Percentiles rank a stretch among this genome's conserved stretches.
phyloP scores from a whole-genome alignment of 2,888 invertebrate genomes.

The Drosophila suboccidentalis region DNA sequence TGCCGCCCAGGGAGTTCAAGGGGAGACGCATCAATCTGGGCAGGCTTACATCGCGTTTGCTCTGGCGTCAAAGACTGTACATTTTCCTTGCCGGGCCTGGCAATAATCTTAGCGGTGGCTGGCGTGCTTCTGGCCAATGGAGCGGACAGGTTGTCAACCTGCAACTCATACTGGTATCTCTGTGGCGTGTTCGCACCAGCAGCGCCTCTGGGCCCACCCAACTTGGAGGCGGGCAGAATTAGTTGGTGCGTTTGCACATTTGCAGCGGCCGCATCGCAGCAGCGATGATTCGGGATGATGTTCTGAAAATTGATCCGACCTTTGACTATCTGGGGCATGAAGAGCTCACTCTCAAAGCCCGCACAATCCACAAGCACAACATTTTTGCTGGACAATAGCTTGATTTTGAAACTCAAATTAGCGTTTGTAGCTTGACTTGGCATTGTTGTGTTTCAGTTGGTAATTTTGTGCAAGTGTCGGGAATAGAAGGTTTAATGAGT shows the following conservation, averaged over 20 bases:
- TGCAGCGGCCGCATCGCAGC: slow-evolving; percentile 60
- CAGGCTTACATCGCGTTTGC: slow-evolving; percentile 34
- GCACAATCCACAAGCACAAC: slow-evolving; percentile 73
- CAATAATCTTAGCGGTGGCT: background rate
- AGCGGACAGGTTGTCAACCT: slow-evolving; percentile 1
- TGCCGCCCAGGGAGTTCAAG: background rate
- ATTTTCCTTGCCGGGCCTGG: slow-evolving; percentile 51
- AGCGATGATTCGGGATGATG: slow-evolving; percentile 72
- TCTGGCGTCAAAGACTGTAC: slow-evolving; percentile 48
- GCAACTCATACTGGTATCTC: background rate
- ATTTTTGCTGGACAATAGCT: slow-evolving; percentile 76
- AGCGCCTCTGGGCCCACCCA: slow-evolving; percentile 13
- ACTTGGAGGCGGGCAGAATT: slow-evolving; percentile 15
- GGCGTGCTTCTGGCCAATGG: slow-evolving; percentile 68
- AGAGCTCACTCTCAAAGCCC: slow-evolving; percentile 80
- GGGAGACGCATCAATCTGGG: background rate
- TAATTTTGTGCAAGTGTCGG: slow-evolving; percentile 1
- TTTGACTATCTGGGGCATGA: slow-evolving; percentile 79
- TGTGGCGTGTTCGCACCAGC: slow-evolving; percentile 20
- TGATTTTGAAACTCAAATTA: slow-evolving; percentile 65
- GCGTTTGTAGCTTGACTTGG: slow-evolving; percentile 6
- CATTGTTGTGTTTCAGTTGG: slow-evolving; percentile 28
- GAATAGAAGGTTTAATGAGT: slow-evolving; percentile 1
- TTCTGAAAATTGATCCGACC: slow-evolving; percentile 78
- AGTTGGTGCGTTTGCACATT: slow-evolving; percentile 22